Percentiles rank a stretch among this genome's conserved stretches.
Evolutionary conservation across 2,888 invertebrate genomes (phyloP).

Genomic region (Temnothorax rugatulus): DNA sequence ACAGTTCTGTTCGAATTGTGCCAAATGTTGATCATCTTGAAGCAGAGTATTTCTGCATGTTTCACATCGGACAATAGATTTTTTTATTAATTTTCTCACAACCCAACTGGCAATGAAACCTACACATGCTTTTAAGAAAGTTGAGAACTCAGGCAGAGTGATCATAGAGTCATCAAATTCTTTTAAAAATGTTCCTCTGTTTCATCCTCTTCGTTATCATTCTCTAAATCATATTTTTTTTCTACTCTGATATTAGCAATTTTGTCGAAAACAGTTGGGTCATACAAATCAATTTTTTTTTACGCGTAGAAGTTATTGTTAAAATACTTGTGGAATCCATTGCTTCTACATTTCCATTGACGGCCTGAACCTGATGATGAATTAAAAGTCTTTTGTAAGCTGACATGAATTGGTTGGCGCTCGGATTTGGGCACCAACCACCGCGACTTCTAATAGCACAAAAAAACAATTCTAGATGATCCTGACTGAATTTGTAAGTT

Average conservation of each 20-base stretch:
- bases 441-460: constrained; percentile 48
- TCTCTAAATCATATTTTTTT: neutral
- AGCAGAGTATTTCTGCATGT: neutral
- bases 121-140: neutral
- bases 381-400: constrained; percentile 45
- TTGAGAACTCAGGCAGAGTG: neutral
- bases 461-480: constrained; percentile 57
- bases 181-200: neutral
- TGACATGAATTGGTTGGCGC: constrained; percentile 43
- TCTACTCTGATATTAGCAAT: neutral
- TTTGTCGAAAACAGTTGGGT: neutral
- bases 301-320: neutral
- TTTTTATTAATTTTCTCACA: neutral
- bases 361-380: neutral
- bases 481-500: constrained; percentile 4
- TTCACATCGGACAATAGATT: neutral
- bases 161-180: neutral
- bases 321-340: neutral
- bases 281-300: constrained; percentile 2
- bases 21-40: neutral
- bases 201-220: neutral
- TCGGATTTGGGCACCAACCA: constrained; percentile 59
- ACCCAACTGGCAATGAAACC: neutral
- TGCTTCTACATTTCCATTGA: neutral
- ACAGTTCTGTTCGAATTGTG: neutral